Base-by-base conservation (phyloP, 2,113 vertebrate genomes). In the Pao palembangensis region DNA sequence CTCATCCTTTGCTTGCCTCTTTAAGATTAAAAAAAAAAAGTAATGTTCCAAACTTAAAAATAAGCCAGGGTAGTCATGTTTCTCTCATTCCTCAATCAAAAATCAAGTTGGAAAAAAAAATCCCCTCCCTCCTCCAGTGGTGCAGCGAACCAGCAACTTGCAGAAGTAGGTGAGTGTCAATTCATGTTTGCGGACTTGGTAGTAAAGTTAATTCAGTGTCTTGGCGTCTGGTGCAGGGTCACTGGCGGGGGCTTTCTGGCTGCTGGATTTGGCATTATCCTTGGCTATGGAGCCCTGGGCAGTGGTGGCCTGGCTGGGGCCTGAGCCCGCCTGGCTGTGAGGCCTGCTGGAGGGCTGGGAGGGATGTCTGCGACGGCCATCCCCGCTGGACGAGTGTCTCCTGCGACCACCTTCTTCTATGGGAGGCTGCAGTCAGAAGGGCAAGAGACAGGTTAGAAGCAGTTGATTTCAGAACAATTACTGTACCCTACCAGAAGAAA, bases 381-480 rank as follows among this genome's bases (percentile, higher is more conserved):
- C 96, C 7, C 92, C 94, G 0, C 88, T 90, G 2, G 91, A 90
- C 0, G 92, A 83, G 78, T 95, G 95, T 76, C 95, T 92, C 69
- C 94, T 93, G 75, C 94, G 93, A 58, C 91, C 90, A 66, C 95
- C 92, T 61, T 99, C 97, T 85, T 98, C 94, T 88, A 98, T 96
- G 13, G 95, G 97, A 10, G 97, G 97, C 97, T 99, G 88, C 1
- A 92, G 91, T 59, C 14, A 84, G 66, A 43, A 25, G 66, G 0
- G 25, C 16, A 54, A 3, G 43, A 14, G 0, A 18, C 44, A 46
- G 25, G 0, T 55, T 15, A 28, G 28, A 28, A 23, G 2, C 10
- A 47, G 17, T 47, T 17, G 6, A 17, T 47, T 17, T n/a, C 4
- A 17, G 44, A 47, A 47, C 15, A 47, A 47, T n/a, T 7, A 11